Base-by-base conservation (phyloP, 2,113 vertebrate species). In the Pyrgilauda ruficollis region DNA sequence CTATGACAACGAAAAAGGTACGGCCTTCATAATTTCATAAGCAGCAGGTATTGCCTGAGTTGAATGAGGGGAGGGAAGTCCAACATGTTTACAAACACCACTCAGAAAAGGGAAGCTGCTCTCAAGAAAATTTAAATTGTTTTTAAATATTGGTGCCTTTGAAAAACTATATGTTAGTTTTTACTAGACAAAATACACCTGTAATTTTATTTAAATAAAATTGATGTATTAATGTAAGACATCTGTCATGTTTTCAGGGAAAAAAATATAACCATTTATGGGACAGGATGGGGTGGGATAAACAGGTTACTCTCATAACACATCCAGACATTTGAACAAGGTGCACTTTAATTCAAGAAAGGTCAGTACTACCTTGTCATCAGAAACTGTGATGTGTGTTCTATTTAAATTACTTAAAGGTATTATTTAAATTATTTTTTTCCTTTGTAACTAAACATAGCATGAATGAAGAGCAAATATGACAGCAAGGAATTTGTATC, bases 131-230 rank as follows among this genome's bases (percentile, higher is more conserved):
- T 26, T 75, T 96, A 93, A 97, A 56, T 97, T 96, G 93, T 96
- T 97, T 68, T 82, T 7, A 84, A 92, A 87, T 92, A 79, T 75
- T 1, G 21, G 92, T 96, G 94, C 88, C 58, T 93, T 91, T 79
- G 63, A 90, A 88, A 91, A 81, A 78, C 15, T 39, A 37, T 53
- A 70, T 41, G 31, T 44, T 82, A 72, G 68, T 78, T 67, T 88
- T 78, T 81, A 49, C 64, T 64, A 89, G 56, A 90, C 8, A 89
- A 78, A 41, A 84, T 64, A 64, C 14, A 43, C 23, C 21, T 96
- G 79, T 96, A 87, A 84, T 73, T 87, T 93, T 95, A 97, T 97
- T 95, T 96, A 96, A 97, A 97, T 97, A 96, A 97, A 97, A 87
- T 35, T 33, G 86, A 53, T 93, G 75, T 96, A 94, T 97, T 92